phyloP scores from a whole-genome alignment of 2,113 vertebrate species.

The Hemicordylus capensis region DNA sequence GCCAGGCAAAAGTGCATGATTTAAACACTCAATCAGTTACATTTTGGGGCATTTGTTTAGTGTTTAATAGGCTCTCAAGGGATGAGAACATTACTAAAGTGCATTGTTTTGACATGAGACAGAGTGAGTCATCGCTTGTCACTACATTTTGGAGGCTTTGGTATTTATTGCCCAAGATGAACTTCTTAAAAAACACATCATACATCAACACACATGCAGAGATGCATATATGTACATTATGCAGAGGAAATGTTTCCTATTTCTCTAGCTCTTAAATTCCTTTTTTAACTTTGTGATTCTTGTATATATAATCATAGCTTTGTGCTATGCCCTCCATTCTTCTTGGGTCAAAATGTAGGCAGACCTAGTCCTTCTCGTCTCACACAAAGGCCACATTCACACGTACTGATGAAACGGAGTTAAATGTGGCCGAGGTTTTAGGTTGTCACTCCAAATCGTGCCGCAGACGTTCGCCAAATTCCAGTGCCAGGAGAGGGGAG shows the following conservation, averaged over 20 bases:
- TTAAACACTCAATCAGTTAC: slow-evolving; percentile 77
- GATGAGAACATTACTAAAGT: slow-evolving; percentile 76
- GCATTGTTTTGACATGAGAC: slow-evolving; percentile 76
- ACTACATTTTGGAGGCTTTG: slow-evolving; percentile 67
- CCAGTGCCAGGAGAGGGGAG: too few relatives aligned
- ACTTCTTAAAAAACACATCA: slow-evolving; percentile 22
- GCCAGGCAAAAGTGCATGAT: slow-evolving; percentile 72
- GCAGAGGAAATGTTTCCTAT: slow-evolving; percentile 35
- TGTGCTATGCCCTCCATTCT: background rate
- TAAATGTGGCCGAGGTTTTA: too few relatives aligned
- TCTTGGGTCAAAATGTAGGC: background rate
- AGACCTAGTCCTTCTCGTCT: background rate
- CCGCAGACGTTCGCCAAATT: too few relatives aligned
- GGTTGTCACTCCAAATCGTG: too few relatives aligned
- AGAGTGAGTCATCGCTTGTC: slow-evolving; percentile 68
- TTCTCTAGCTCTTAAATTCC: slow-evolving; percentile 25
- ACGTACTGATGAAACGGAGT: too few relatives aligned
- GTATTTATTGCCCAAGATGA: slow-evolving; percentile 65
- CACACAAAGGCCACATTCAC: too few relatives aligned
- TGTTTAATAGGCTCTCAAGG: slow-evolving; percentile 77
- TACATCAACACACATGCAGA: background rate
- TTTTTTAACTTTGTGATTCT: slow-evolving; percentile 17
- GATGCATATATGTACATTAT: background rate
- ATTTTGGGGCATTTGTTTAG: slow-evolving; percentile 73
- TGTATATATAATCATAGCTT: background rate